Evolutionary conservation across 2,888 invertebrate genomes (phyloP), one percentile per base, ranked within the genome.

Genomic region (Phasia obesa): DNA sequence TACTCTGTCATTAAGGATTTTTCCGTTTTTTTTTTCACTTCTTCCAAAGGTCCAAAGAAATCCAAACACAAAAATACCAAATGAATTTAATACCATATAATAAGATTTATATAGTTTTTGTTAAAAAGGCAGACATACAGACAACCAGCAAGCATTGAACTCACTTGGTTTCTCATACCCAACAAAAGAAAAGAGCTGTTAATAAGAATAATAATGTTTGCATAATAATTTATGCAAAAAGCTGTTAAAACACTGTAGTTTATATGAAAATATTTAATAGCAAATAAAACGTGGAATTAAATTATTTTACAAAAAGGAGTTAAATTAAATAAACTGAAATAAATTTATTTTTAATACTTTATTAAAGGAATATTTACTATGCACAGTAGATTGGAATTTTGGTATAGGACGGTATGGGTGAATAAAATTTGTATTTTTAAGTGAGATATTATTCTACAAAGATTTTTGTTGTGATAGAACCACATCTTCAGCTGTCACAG

Each of bases 221-320:
- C 47, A 59, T 25, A 75, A 69, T 64, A 62, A 62, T 62, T 69
- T 57, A 80, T 75, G 74, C 62, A 57, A 62, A 74, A 79, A 71
- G 64, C 65, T 59, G 73, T 59, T 69, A 53, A 80, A 69, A 67
- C n/a, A n/a, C 47, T 5, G 27, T 67, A 38, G 42, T 21, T 23
- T 21, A n/a, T 25, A 55, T 27, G 44, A 38, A 19, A 49, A 60
- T 25, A 27, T 5, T 27, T 27, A 27, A n/a, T n/a, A n/a, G n/a
- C n/a, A n/a, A n/a, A 35, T 35, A 2, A 35, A 35, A 35, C 35
- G 35, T 35, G 35, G 38, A 13, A 42, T 42, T n/a, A 42, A n/a
- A 11, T 4, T 42, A 27, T 42, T 42, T 42, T 13, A 42, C 35
- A 11, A 11, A 35, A 1, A 11, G 35, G 35, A 35, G 27, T 27